Conservation (phyloP, 2,888 invertebrate genomes). For the Yponomeuta plumbellus region DNA sequence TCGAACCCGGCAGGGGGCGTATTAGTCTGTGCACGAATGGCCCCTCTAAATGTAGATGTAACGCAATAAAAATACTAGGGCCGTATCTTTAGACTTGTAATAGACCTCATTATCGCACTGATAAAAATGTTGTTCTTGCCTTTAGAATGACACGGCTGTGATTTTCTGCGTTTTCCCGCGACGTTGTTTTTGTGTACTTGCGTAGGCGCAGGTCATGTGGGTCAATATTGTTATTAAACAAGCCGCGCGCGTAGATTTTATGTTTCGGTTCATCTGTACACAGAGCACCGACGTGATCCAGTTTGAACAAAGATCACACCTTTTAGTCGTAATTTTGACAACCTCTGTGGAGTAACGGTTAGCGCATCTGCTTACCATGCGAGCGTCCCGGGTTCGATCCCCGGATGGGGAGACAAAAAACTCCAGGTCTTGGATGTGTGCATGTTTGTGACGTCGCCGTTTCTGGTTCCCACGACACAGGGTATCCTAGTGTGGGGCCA, state of each 20-base stretch:
- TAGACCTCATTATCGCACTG: not conserved
- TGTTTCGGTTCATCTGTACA: not conserved
- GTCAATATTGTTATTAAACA: conserved; percentile 3
- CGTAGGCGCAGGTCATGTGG: not conserved
- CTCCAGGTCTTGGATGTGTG: no score
- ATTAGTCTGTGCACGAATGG: no score
- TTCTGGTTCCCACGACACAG: no score
- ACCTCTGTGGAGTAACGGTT: no score
- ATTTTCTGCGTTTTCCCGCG: not conserved
- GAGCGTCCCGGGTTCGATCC: no score
- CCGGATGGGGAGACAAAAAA: no score
- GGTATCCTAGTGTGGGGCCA: no score
- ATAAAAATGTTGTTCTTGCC: not conserved
- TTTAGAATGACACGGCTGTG: not conserved
- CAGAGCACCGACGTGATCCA: not conserved
- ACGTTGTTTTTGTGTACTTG: not conserved
- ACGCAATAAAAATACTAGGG: not conserved
- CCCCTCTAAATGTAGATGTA: not conserved
- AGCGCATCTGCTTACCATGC: no score
- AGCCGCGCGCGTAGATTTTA: not conserved
- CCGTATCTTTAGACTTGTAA: not conserved
- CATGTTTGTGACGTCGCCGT: no score
- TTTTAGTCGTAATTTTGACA: not conserved
- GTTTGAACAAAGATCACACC: not conserved
- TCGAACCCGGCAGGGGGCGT: no score